Conservation (phyloP, 2,113 vertebrate genomes). For the Delphinapterus leucas region DNA sequence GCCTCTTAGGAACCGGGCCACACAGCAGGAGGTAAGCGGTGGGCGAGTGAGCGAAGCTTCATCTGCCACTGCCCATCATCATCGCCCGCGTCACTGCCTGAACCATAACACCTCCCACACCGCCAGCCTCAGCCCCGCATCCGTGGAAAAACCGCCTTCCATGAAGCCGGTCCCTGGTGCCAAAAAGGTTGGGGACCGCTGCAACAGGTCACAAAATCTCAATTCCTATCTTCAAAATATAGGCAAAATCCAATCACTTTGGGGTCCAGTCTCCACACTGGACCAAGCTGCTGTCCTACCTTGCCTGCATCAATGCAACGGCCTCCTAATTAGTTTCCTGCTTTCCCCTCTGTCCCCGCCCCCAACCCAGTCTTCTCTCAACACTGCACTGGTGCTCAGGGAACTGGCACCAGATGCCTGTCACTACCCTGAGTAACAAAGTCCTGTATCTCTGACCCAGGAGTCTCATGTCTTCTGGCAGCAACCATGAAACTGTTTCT, state of each 20-base stretch:
- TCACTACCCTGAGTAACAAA: not conserved
- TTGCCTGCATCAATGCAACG: accelerated
- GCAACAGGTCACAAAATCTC: not conserved
- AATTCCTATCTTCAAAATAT: not conserved
- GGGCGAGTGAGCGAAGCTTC: no score
- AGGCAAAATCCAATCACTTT: not conserved
- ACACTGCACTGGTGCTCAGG: not conserved
- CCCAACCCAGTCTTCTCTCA: not conserved
- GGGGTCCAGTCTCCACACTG: not conserved
- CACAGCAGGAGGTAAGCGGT: no score
- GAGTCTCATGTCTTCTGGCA: not conserved
- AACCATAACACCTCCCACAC: no score
- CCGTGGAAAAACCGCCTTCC: no score
- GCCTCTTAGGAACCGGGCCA: no score
- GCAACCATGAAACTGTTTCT: not conserved
- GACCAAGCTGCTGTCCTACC: not conserved
- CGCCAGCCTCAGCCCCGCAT: no score
- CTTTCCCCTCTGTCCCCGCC: not conserved
- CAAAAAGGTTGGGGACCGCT: no score
- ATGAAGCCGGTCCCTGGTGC: no score
- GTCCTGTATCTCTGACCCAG: not conserved
- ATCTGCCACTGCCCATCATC: no score
- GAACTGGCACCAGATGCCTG: not conserved
- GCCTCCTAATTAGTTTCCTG: not conserved
- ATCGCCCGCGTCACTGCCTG: no score